phyloP scores from a whole-genome alignment of 2,113 vertebrate species.

The Pituophis catenifer region DNA sequence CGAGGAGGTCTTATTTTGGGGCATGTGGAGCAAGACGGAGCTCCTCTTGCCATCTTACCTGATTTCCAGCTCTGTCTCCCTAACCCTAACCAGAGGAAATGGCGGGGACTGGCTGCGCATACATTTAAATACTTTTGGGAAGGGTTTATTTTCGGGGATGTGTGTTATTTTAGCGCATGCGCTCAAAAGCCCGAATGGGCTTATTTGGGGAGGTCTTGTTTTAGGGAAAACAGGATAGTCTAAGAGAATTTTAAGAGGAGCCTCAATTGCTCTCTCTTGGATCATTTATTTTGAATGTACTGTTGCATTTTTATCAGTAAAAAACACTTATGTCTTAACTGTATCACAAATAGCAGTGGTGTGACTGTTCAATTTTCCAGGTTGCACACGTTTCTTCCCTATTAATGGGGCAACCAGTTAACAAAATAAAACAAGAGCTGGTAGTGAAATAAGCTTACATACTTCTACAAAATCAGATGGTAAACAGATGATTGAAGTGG shows the following conservation, averaged over 20 bases:
- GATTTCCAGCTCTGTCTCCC: too few relatives aligned
- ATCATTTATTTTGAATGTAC: not conserved
- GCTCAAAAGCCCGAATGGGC: too few relatives aligned
- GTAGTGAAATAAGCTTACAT: not conserved
- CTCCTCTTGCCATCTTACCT: too few relatives aligned
- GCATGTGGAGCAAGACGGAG: too few relatives aligned
- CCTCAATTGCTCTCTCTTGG: not conserved
- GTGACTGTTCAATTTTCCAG: not conserved
- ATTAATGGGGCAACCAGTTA: not conserved
- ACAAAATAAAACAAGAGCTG: not conserved
- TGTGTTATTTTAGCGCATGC: too few relatives aligned
- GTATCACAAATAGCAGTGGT: not conserved
- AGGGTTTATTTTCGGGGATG: too few relatives aligned
- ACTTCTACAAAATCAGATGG: not conserved
- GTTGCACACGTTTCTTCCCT: not conserved
- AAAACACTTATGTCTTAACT: not conserved
- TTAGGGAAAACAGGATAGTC: too few relatives aligned
- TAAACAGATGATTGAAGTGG: not conserved
- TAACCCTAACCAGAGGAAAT: too few relatives aligned
- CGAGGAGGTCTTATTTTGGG: too few relatives aligned
- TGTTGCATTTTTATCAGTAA: not conserved
- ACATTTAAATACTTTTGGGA: too few relatives aligned
- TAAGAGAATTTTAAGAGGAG: not conserved
- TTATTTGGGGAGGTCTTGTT: too few relatives aligned
- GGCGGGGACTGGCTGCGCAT: too few relatives aligned